A percentile compares a stretch with the other conserved stretches of the same genome.
phyloP scores from a whole-genome alignment of 2,888 invertebrate species.

The Ochropacha duplaris region DNA sequence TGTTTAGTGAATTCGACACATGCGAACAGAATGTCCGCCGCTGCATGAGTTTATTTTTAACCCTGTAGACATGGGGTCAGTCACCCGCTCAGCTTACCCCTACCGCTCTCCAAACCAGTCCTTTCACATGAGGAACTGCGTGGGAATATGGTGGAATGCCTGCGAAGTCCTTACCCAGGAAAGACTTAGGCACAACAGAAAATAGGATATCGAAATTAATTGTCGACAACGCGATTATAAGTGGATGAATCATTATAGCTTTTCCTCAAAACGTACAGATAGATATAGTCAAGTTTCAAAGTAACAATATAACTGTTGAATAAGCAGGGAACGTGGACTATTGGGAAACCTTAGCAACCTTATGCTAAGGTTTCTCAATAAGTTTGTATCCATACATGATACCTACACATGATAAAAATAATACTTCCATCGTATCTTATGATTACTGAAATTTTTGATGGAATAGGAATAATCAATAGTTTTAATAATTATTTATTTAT shows the following conservation, averaged over 20 bases:
- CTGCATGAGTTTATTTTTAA: slow-evolving; percentile 79
- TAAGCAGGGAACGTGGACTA: not conserved
- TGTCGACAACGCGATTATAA: slow-evolving; percentile 7
- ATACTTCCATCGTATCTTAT: too few relatives aligned
- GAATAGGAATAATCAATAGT: too few relatives aligned
- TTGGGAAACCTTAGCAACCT: not conserved
- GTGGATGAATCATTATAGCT: slow-evolving; percentile 19
- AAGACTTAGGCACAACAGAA: slow-evolving; percentile 42
- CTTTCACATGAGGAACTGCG: slow-evolving; percentile 78
- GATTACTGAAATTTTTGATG: too few relatives aligned
- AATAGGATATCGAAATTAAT: slow-evolving; percentile 22
- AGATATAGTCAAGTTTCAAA: not conserved
- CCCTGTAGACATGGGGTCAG: slow-evolving; percentile 78
- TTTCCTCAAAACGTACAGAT: not conserved
- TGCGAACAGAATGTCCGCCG: slow-evolving; percentile 79
- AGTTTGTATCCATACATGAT: not conserved
- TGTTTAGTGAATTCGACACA: slow-evolving; percentile 82
- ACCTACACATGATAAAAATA: not conserved
- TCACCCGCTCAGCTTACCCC: slow-evolving; percentile 66
- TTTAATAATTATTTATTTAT: too few relatives aligned
- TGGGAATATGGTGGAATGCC: slow-evolving; percentile 71
- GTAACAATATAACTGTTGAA: not conserved
- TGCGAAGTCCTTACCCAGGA: slow-evolving; percentile 52
- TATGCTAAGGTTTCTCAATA: too few relatives aligned
- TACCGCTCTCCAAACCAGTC: slow-evolving; percentile 75